Evolutionary conservation across 2,797 vertebrate species (phyloP).

Genomic region (Hirundo rustica): DNA sequence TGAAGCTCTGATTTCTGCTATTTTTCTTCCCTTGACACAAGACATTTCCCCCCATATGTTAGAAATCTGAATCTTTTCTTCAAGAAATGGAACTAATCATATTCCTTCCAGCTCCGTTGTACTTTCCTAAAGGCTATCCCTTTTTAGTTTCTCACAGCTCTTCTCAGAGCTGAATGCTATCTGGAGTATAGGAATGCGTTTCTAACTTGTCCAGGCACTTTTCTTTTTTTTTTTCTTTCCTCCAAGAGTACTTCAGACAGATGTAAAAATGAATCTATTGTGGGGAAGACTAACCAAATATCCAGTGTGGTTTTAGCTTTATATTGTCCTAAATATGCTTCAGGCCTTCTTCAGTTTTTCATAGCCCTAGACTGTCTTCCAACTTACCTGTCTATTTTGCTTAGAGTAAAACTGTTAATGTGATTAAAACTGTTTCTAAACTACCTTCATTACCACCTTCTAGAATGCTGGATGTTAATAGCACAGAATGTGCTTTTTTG

Average conservation of each 20-base stretch:
- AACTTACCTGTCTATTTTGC: background rate
- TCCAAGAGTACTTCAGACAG: background rate
- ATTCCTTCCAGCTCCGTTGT: background rate
- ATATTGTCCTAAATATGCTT: background rate
- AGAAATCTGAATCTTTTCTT: conserved; percentile 15
- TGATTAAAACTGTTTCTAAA: background rate
- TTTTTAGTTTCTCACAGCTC: background rate
- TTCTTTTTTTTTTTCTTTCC: background rate
- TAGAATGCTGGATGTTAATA: background rate
- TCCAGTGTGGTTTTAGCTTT: background rate
- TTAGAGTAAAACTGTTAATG: background rate
- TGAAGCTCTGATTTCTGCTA: conserved; percentile 2
- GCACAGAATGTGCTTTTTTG: background rate
- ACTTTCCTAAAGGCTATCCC: background rate
- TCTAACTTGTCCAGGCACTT: background rate
- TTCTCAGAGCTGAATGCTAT: background rate
- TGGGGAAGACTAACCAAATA: background rate
- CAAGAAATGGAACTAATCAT: conserved; percentile 1
- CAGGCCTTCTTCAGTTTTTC: background rate
- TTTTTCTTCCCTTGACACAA: background rate
- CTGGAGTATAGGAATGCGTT: conserved; percentile 11
- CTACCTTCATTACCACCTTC: background rate
- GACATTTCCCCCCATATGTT: background rate
- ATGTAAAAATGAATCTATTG: background rate
- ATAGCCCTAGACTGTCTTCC: background rate